Percentiles rank a stretch among this genome's conserved stretches.
phyloP scores from a whole-genome alignment of 2,113 vertebrate species.

The Mormyrus lacerda region DNA sequence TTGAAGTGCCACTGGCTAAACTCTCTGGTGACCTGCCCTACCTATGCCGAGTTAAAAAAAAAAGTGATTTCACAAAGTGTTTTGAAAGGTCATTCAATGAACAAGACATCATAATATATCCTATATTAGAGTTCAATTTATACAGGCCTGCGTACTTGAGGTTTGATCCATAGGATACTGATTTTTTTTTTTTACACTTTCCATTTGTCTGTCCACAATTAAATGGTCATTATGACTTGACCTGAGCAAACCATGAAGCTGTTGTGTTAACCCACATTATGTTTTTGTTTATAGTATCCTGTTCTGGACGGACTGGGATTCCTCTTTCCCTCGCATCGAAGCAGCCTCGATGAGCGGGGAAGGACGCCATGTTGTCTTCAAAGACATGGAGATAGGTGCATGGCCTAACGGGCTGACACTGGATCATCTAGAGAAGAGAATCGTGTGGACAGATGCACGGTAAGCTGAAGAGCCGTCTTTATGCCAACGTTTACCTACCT shows the following conservation, averaged over 20 bases:
- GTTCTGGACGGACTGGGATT: conserved; percentile 99
- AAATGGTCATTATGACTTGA: background rate
- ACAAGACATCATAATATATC: background rate
- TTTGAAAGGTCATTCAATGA: conserved; percentile 38
- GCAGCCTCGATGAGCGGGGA: conserved; percentile 93
- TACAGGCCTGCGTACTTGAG: background rate
- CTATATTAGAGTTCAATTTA: background rate
- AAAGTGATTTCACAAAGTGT: conserved; percentile 40
- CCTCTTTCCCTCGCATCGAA: conserved; percentile 93
- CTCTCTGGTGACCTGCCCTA: conserved; percentile 2
- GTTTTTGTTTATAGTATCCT: conserved; percentile 68
- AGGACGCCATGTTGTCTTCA: conserved; percentile 85
- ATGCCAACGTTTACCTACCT: background rate
- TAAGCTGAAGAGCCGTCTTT: conserved; percentile 35
- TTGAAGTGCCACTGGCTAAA: background rate
- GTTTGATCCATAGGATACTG: background rate
- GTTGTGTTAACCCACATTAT: background rate
- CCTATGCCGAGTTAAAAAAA: background rate
- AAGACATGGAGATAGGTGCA: conserved; percentile 95
- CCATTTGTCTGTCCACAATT: background rate
- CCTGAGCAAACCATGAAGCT: background rate
- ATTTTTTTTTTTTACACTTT: background rate
- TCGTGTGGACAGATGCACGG: conserved; percentile 98
- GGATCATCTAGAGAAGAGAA: conserved; percentile 94
- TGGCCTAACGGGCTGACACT: conserved; percentile 97